These are phyloP conservation scores for Pseudopipra pipra DNA, from an alignment of 2,113 vertebrate species.

Conservation along the genomic window DNA sequence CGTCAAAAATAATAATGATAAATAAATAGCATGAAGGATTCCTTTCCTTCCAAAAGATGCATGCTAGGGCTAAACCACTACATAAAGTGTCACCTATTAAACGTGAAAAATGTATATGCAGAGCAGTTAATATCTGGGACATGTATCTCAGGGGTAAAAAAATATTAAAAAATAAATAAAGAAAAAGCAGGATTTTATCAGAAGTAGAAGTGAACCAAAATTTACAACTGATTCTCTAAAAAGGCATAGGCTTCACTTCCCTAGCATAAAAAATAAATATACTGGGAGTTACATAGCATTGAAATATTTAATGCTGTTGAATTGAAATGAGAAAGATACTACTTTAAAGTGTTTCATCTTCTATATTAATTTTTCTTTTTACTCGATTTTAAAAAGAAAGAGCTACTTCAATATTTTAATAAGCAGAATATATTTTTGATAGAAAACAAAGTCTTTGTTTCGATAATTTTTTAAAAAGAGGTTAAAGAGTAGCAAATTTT, in stretches of 20 bases:
- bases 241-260: not conserved
- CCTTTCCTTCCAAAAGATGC: not conserved
- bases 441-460: not conserved
- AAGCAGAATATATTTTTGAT: not conserved
- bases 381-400: not conserved
- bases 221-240: not conserved
- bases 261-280: conserved; percentile 39
- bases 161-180: not conserved
- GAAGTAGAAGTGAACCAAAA: not conserved
- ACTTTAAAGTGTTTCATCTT: not conserved
- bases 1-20: not conserved
- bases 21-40: not conserved
- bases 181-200: not conserved
- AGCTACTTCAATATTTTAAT: not conserved
- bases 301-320: conserved; percentile 45
- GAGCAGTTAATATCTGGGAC: not conserved
- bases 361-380: not conserved
- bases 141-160: not conserved
- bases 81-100: not conserved
- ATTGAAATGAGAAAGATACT: not conserved
- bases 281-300: not conserved
- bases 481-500: not conserved
- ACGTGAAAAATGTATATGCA: not conserved
- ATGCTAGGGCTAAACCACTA: not conserved
- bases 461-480: not conserved